Conservation (phyloP, 2,113 vertebrate genomes). For the Spermophilus dauricus region DNA sequence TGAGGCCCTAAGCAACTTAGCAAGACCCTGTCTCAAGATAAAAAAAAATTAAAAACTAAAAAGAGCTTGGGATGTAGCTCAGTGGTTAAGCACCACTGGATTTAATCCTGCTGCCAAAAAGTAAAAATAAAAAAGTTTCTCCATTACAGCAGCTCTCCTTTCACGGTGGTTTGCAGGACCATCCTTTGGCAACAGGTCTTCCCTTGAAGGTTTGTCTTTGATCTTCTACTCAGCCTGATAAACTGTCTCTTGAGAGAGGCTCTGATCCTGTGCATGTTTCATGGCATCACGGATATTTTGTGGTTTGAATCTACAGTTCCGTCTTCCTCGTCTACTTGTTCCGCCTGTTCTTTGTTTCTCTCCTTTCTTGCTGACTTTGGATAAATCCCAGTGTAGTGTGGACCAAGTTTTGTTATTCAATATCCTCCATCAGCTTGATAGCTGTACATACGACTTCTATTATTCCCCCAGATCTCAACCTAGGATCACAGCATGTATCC, state of each 20-base stretch:
- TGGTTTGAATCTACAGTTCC: not conserved
- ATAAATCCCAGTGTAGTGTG: too few relatives aligned
- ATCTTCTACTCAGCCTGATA: not conserved
- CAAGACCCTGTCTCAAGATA: too few relatives aligned
- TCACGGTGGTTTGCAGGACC: not conserved
- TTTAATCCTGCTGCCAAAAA: too few relatives aligned
- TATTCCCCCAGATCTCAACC: too few relatives aligned
- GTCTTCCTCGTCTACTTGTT: not conserved
- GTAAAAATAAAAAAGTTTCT: too few relatives aligned
- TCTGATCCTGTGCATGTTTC: not conserved
- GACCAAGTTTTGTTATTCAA: not conserved
- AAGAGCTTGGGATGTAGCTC: too few relatives aligned
- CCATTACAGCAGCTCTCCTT: not conserved
- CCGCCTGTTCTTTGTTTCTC: not conserved
- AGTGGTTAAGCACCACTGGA: too few relatives aligned
- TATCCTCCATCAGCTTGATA: not conserved
- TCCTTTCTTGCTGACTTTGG: too few relatives aligned
- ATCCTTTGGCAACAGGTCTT: not conserved
- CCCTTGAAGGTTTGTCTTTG: not conserved
- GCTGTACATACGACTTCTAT: too few relatives aligned
- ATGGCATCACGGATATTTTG: not conserved
- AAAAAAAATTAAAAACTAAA: too few relatives aligned
- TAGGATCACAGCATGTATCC: not conserved
- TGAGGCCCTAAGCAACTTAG: too few relatives aligned
- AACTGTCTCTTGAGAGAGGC: not conserved